Percentiles rank a stretch among this genome's conserved stretches.
phyloP scores from a whole-genome alignment of 1,140 invertebrate genomes.

The Agraylea sexmaculata region DNA sequence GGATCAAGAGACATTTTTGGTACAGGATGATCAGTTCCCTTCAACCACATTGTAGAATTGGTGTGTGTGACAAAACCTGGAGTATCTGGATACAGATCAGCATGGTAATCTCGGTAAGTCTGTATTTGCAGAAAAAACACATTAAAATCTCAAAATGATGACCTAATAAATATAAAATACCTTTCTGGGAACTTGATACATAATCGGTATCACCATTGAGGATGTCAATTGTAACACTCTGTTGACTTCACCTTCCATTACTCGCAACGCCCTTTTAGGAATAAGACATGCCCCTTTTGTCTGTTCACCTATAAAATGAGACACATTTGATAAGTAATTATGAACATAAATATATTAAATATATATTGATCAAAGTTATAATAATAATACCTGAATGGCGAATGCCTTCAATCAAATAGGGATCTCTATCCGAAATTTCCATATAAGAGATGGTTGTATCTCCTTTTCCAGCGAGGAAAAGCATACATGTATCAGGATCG shows the following conservation, averaged over 20 bases:
- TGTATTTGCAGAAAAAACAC: constrained; percentile 32
- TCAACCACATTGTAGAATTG: constrained; percentile 65
- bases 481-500: constrained; percentile 86
- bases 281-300: constrained; percentile 85
- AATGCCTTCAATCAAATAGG: constrained; percentile 71
- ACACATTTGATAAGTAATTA: neutral
- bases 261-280: constrained; percentile 80
- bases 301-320: constrained; percentile 53
- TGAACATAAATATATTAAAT: constrained; percentile 1
- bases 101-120: constrained; percentile 89
- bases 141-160: constrained; percentile 1
- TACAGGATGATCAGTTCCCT: constrained; percentile 55
- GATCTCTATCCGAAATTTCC: constrained; percentile 75
- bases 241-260: constrained; percentile 93
- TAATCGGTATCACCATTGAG: constrained; percentile 77
- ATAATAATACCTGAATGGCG: constrained; percentile 46
- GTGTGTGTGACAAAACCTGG: constrained; percentile 61
- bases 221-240: constrained; percentile 74
- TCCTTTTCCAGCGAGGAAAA: constrained; percentile 87
- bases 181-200: constrained; percentile 89
- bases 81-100: constrained; percentile 86
- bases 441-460: constrained; percentile 79
- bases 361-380: neutral
- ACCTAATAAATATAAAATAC: constrained; percentile 28
- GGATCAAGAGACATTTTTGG: constrained; percentile 74